phyloP scores from a whole-genome alignment of 2,888 invertebrate genomes.

The Melieria omissa region DNA sequence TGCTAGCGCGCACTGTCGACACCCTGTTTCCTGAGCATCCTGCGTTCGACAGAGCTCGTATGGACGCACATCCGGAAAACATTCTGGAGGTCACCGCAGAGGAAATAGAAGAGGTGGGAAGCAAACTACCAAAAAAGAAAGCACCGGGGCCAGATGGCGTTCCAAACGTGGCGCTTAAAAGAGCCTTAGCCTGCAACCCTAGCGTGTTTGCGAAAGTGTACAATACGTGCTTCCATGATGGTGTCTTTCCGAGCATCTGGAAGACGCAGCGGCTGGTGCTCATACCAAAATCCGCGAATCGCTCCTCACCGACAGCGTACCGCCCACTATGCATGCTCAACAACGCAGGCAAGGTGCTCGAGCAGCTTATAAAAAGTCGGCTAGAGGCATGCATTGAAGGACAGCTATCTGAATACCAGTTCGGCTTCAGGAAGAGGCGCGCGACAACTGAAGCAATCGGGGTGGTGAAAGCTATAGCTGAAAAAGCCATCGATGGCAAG shows the following conservation, averaged over 20 bases:
- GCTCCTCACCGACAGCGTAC: neutral
- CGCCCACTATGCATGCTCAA: neutral
- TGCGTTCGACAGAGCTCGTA: neutral
- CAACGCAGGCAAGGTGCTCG: neutral
- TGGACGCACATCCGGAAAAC: neutral
- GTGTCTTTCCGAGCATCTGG: conserved; percentile 2
- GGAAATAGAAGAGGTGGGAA: neutral
- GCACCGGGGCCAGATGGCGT: neutral
- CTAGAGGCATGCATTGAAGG: too few relatives aligned
- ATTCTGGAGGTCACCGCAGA: neutral
- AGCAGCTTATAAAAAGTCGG: neutral
- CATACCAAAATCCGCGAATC: neutral
- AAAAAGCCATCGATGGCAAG: neutral
- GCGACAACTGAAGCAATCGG: too few relatives aligned
- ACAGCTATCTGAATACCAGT: too few relatives aligned
- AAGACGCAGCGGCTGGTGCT: neutral
- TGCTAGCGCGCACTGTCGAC: neutral
- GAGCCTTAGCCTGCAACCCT: neutral
- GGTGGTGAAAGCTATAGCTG: neutral
- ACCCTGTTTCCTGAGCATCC: neutral
- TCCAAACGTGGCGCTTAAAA: neutral
- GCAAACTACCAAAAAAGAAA: neutral
- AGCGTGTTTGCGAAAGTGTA: too few relatives aligned
- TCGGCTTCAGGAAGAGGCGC: too few relatives aligned
- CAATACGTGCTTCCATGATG: neutral